These are phyloP conservation scores for Carabus problematicus DNA, from an alignment of 2,888 invertebrate genomes.

Conservation along the genomic window DNA sequence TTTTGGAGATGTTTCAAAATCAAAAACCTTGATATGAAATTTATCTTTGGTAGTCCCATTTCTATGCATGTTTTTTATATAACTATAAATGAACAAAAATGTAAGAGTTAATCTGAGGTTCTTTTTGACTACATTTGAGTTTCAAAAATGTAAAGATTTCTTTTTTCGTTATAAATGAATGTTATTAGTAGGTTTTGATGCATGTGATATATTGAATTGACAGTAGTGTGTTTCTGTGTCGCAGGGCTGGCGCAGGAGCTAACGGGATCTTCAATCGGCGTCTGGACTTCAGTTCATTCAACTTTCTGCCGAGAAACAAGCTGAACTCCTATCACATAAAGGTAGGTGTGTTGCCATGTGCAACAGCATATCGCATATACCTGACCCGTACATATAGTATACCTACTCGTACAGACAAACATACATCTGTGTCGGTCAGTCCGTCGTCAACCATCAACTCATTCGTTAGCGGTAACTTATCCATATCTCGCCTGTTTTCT, in stretches of 20 bases:
- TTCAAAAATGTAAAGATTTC: too few species aligned
- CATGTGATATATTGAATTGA: conserved; percentile 1
- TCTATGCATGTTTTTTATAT: too few species aligned
- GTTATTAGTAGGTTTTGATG: too few species aligned
- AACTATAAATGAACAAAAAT: too few species aligned
- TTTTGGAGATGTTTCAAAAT: too few species aligned
- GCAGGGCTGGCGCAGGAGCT: conserved; percentile 85
- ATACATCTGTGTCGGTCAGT: conserved; percentile 14
- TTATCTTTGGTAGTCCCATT: too few species aligned
- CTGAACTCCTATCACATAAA: conserved; percentile 99
- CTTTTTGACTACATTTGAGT: too few species aligned
- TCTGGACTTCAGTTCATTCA: conserved; percentile 93
- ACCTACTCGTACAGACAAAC: not conserved
- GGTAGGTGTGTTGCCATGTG: conserved; percentile 66
- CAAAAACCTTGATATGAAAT: too few species aligned
- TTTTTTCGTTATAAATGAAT: too few species aligned
- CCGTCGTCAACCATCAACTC: conserved; percentile 7
- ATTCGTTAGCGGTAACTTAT: conserved; percentile 1
- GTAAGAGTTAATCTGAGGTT: too few species aligned
- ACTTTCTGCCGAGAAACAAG: conserved; percentile 91
- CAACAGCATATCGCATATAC: conserved; percentile 1
- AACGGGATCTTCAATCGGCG: conserved; percentile 94
- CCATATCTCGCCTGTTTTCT: conserved; percentile 2
- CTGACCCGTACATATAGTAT: not conserved
- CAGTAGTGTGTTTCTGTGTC: conserved; percentile 52